Base-by-base conservation (phyloP, 2,888 invertebrate genomes). In the Dexiosoma caninum region DNA sequence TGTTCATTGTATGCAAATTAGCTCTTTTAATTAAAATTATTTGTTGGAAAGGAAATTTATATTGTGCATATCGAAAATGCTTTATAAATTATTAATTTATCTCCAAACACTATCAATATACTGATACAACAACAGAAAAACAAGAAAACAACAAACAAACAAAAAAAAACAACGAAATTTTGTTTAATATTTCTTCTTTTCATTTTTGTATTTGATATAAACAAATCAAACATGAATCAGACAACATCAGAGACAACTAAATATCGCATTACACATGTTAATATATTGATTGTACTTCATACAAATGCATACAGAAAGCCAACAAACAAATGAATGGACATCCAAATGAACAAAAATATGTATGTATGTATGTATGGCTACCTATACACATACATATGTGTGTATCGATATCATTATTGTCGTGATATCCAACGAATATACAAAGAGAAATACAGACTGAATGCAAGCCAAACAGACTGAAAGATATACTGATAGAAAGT, bases 211-310 rank as follows among this genome's bases (percentile, higher is more conserved):
- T 80, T 76, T 71, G 71, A 62, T 81, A 76, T 77, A 77, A 80
- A 77, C 72, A 72, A 80, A 81, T 81, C 77, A 81, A 77, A 70
- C 53, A 76, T 71, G 76, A 76, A 75, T 80, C 79, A 75, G 75
- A 80, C 67, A 72, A 81, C 57, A 66, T 37, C 66, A 44, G 67
- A 81, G 49, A 57, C 83, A 72, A 81, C 72, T 74, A 77, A 77
- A 81, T 81, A 81, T 81, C 81, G 66, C 77, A 77, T 81, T 81
- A 77, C 81, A 81, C 57, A 59, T 81, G 76, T 81, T 76, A 76
- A 57, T 59, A 60, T 75, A 75, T 75, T 75, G 69, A 75, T 75
- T 75, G 69, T 62, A 66, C 53, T 44, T 51, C 32, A 71, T 9
- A 51, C n/a, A 62, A 32, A 23, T 35, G 51, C 32, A 37, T 35